Evolutionary conservation across 2,888 invertebrate genomes (phyloP).

Genomic region (Heliconius sara): DNA sequence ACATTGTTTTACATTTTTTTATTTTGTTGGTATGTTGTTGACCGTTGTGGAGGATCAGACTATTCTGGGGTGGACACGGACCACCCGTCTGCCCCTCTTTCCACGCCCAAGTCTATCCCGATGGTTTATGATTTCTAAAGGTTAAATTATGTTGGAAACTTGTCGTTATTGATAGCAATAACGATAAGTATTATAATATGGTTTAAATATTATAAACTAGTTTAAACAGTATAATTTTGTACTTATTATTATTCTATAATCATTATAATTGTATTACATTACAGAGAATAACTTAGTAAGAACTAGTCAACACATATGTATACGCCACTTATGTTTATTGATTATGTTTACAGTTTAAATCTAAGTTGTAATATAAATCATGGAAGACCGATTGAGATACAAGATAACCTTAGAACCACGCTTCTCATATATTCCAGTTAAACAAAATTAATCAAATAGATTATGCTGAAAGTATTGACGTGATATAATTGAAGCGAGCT

Average conservation of each 20-base stretch:
- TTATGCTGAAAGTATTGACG: not conserved
- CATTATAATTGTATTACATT: not conserved
- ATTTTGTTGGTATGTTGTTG: too few relatives aligned
- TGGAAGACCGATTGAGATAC: conserved; percentile 8
- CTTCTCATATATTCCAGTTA: not conserved
- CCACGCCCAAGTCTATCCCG: too few relatives aligned
- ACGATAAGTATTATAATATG: not conserved
- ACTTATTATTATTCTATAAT: not conserved
- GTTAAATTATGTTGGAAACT: not conserved
- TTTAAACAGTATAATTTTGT: not conserved
- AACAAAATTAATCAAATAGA: not conserved
- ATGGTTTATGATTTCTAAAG: too few relatives aligned
- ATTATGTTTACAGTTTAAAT: not conserved
- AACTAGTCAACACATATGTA: not conserved
- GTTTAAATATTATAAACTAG: too few relatives aligned
- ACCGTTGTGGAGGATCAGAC: too few relatives aligned
- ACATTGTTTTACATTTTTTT: not conserved
- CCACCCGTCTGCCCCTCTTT: too few relatives aligned
- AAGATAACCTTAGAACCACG: not conserved
- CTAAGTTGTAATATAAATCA: not conserved
- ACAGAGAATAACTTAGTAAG: not conserved
- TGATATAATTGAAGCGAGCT: conserved; percentile 3
- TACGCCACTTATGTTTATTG: not conserved
- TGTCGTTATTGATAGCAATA: not conserved
- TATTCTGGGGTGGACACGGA: too few relatives aligned